These are phyloP conservation scores for Cladorhizidae sp. DNA, from an alignment of 37 sponge, comb jelly and placozoan species.

Conservation along the genomic window DNA sequence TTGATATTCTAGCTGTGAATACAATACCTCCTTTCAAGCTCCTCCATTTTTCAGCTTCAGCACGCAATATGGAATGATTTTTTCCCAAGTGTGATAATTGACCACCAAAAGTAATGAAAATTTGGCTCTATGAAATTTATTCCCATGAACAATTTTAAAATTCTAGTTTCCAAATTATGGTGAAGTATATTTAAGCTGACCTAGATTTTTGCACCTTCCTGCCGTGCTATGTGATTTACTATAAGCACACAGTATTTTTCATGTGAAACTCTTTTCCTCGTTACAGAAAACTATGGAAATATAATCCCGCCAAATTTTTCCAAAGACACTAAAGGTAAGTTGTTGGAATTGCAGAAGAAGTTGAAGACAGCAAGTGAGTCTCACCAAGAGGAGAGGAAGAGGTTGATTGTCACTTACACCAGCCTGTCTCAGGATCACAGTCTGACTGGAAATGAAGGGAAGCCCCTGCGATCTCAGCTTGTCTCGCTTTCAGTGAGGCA, in stretches of 20 bases:
- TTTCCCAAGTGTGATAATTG: too few relatives aligned
- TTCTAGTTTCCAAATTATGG: too few relatives aligned
- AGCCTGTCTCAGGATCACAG: conserved; percentile 13
- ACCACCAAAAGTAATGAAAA: too few relatives aligned
- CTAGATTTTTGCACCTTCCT: too few relatives aligned
- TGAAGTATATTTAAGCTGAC: too few relatives aligned
- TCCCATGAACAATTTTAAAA: too few relatives aligned
- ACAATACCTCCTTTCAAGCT: too few relatives aligned
- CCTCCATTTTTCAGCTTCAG: too few relatives aligned
- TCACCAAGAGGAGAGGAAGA: conserved; percentile 47
- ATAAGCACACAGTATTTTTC: not conserved
- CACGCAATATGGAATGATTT: too few relatives aligned
- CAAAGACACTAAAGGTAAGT: not conserved
- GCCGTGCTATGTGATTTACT: too few relatives aligned
- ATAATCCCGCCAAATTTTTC: not conserved
- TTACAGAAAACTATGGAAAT: conserved; percentile 1
- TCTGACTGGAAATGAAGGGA: not conserved
- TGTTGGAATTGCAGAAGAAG: conserved; percentile 5
- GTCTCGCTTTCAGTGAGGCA: conserved; percentile 18
- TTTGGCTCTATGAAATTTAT: too few relatives aligned
- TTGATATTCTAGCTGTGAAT: too few relatives aligned
- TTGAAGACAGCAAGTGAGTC: conserved; percentile 14
- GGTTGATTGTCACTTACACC: conserved; percentile 6
- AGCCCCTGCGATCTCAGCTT: conserved; percentile 28
- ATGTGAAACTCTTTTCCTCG: not conserved